Conservation (phyloP, 2,113 vertebrate species). For the Chionomys nivalis region DNA sequence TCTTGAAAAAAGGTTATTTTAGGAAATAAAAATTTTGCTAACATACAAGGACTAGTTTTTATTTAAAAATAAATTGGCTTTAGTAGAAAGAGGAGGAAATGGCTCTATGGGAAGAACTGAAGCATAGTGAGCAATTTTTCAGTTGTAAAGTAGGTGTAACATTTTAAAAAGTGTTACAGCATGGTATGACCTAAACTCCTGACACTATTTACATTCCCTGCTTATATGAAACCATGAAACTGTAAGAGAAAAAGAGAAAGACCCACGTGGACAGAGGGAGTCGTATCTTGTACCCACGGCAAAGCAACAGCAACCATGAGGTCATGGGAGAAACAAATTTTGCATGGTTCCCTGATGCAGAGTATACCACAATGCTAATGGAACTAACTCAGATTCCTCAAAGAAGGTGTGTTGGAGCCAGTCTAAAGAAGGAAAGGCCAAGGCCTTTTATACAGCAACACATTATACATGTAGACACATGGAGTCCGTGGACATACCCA, state of each 20-base stretch:
- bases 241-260: conserved; percentile 77
- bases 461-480: conserved; percentile 59
- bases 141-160: conserved; percentile 98
- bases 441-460: conserved; percentile 63
- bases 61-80: conserved; percentile 84
- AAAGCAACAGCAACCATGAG: conserved; percentile 86
- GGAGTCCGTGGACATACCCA: conserved; percentile 37
- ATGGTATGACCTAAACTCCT: conserved; percentile 96
- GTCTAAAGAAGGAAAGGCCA: conserved; percentile 73
- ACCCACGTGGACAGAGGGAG: conserved; percentile 87
- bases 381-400: conserved; percentile 79
- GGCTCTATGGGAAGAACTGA: conserved; percentile 89
- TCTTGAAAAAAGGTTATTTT: conserved; percentile 83
- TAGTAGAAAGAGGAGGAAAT: conserved; percentile 89
- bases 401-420: conserved; percentile 80
- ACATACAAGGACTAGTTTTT: conserved; percentile 84
- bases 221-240: conserved; percentile 90
- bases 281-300: conserved; percentile 90
- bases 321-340: conserved; percentile 91
- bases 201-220: conserved; percentile 97
- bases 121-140: conserved; percentile 96
- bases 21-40: conserved; percentile 83
- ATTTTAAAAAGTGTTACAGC: conserved; percentile 97
- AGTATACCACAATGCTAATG: conserved; percentile 89
- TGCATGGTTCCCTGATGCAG: conserved; percentile 88